These are phyloP conservation scores for Rhinoderma darwinii DNA, from an alignment of 2,113 vertebrate species.

Conservation along the genomic window DNA sequence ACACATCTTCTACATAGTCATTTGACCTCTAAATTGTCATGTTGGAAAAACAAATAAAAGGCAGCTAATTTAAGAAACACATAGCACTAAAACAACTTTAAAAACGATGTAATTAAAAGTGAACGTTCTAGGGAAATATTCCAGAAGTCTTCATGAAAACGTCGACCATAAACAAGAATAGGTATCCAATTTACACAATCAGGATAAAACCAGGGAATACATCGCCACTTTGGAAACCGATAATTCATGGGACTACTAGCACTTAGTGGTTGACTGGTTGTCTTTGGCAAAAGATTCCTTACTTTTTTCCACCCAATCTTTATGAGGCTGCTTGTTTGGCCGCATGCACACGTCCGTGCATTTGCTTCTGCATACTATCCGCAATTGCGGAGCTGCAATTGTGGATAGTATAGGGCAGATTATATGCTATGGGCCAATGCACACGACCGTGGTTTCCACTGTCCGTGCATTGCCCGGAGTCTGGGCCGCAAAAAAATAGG, in stretches of 20 bases:
- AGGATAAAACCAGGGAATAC: background rate
- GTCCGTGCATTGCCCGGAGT: no score
- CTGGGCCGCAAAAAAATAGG: no score
- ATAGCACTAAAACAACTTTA: constrained; percentile 22
- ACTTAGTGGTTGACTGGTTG: constrained; percentile 29
- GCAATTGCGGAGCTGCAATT: no score
- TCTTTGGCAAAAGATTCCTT: background rate
- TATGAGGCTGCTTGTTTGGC: background rate
- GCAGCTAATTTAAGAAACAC: constrained; percentile 58
- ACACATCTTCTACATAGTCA: constrained; percentile 65
- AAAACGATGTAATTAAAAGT: constrained; percentile 40
- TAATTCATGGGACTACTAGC: constrained; percentile 9
- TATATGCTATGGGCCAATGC: no score
- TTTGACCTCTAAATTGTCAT: constrained; percentile 65
- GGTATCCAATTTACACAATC: background rate
- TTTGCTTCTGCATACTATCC: no score
- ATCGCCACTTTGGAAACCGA: background rate
- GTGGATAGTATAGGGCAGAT: no score
- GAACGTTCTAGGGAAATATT: constrained; percentile 24
- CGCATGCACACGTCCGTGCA: no score
- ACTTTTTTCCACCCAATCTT: background rate
- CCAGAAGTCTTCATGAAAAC: constrained; percentile 31
- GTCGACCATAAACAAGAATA: constrained; percentile 6
- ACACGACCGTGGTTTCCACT: no score
- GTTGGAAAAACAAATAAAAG: constrained; percentile 63